Base-by-base conservation (phyloP, 2,888 invertebrate genomes). In the Sphaeridia pumilis region DNA sequence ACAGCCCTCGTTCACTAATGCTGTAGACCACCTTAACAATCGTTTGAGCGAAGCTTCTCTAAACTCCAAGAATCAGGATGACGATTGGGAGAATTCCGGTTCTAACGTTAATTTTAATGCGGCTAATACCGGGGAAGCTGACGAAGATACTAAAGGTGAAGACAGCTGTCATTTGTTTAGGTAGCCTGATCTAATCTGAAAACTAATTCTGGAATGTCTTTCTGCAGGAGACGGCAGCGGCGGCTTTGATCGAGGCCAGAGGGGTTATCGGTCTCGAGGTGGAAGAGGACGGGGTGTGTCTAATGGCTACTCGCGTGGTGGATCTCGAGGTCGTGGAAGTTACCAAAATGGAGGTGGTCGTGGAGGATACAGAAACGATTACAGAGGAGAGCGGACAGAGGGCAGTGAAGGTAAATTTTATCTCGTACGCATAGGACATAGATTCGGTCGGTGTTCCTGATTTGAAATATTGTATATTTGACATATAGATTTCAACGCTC, bases 31-130 rank as follows among this genome's bases (percentile, higher is more conserved):
- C 38, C 57, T 59, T 46, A 57, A 59, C 31, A 25, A 42, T 17
- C 55, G 57, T 27, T 47, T 59, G 12, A 52, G 51, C 43, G 57
- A 59, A 43, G 51, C 57, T 38, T 55, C 54, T 38, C 28, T 59
- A 20, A 59, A 59, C 50, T 55, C 49, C 38, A 54, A 54, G 14
- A 51, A 50, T 28, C 51, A 58, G 14, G 49, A 46, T 26, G 55
- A 51, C 21, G 55, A 59, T 10, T 59, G 59, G 59, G 59, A 56
- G 2, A 49, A 49, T 3, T 51, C 52, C 34, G 44, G 45, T 46
- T 45, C 52, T n/a, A 41, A 43, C 34, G 24, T 43, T 36, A 44
- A 47, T 17, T 55, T 46, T 38, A 49, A 54, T 22, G 31, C 55
- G 28, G 50, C 46, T 26, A 28, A 20, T 46, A 34, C 47, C 31